Evolutionary conservation across 2,888 invertebrate genomes (phyloP).

Genomic region (Nycteola revayana): DNA sequence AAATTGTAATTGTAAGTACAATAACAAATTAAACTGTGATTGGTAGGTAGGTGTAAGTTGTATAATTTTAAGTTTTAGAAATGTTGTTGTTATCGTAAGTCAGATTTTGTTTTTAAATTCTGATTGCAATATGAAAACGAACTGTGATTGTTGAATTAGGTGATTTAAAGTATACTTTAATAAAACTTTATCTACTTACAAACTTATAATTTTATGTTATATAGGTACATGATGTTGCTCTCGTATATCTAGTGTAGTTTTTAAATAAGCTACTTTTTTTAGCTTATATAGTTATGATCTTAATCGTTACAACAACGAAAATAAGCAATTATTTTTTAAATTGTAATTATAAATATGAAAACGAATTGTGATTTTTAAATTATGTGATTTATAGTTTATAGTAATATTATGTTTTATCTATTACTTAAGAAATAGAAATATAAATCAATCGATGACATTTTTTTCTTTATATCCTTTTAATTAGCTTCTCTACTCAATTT

Average conservation of each 20-base stretch:
- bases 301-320: slow-evolving; percentile 17
- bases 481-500: slow-evolving; percentile 13
- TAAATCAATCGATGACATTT: slow-evolving; percentile 13
- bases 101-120: slow-evolving; percentile 15
- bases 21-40: slow-evolving; percentile 15
- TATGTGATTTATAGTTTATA: slow-evolving; percentile 15
- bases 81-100: slow-evolving; percentile 15
- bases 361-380: slow-evolving; percentile 14
- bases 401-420: slow-evolving; percentile 14
- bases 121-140: slow-evolving; percentile 15
- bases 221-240: slow-evolving; percentile 17
- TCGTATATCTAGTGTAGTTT: slow-evolving; percentile 17
- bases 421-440: slow-evolving; percentile 8
- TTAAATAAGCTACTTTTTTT: slow-evolving; percentile 15
- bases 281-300: slow-evolving; percentile 17
- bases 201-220: slow-evolving; percentile 14
- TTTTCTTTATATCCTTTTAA: slow-evolving; percentile 13
- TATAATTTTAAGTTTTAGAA: slow-evolving; percentile 16
- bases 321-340: slow-evolving; percentile 16
- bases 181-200: slow-evolving; percentile 14
- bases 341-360: slow-evolving; percentile 13
- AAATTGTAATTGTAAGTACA: slow-evolving; percentile 13
- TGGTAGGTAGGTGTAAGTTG: slow-evolving; percentile 16
- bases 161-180: slow-evolving; percentile 14
- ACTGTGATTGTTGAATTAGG: slow-evolving; percentile 15